phyloP scores from a whole-genome alignment of 2,797 vertebrate species.

The Philypnodon macrostomus region DNA sequence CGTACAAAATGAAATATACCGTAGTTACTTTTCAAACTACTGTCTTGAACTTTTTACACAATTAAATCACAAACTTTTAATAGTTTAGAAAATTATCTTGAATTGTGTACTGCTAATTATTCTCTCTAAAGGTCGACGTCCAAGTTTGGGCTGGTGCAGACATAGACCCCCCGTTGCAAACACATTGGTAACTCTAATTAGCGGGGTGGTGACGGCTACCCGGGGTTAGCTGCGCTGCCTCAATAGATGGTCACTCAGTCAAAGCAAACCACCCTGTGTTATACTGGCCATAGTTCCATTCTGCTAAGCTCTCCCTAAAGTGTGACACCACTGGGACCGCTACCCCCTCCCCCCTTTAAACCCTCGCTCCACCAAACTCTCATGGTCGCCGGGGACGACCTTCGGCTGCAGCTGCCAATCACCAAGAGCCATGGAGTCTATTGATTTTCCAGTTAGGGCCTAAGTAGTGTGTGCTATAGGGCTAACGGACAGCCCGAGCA shows the following conservation, averaged over 20 bases:
- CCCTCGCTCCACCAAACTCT: conserved; percentile 63
- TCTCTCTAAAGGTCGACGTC: conserved; percentile 48
- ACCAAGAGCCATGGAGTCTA: conserved; percentile 90
- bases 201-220: conserved; percentile 59
- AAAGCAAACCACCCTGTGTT: conserved; percentile 54
- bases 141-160: conserved; percentile 35
- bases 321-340: conserved; percentile 77
- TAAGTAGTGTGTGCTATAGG: conserved; percentile 96
- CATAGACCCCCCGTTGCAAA: conserved; percentile 43
- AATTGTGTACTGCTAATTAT: conserved; percentile 13
- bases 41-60: neutral
- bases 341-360: conserved; percentile 19
- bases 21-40: no score
- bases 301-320: conserved; percentile 89
- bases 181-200: conserved; percentile 64
- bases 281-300: conserved; percentile 80
- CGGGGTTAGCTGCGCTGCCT: conserved; percentile 42
- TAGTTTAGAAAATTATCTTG: conserved; percentile 5
- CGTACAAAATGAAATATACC: no score
- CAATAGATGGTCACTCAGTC: conserved; percentile 59
- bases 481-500: conserved; percentile 94
- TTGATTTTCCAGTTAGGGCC: conserved; percentile 99
- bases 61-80: conserved; percentile 18
- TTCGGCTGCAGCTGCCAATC: conserved; percentile 81
- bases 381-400: conserved; percentile 80